Percentiles rank a stretch among this genome's conserved stretches.
Evolutionary conservation across 2,888 invertebrate genomes (phyloP).

Genomic region (Drosophila monieri): DNA sequence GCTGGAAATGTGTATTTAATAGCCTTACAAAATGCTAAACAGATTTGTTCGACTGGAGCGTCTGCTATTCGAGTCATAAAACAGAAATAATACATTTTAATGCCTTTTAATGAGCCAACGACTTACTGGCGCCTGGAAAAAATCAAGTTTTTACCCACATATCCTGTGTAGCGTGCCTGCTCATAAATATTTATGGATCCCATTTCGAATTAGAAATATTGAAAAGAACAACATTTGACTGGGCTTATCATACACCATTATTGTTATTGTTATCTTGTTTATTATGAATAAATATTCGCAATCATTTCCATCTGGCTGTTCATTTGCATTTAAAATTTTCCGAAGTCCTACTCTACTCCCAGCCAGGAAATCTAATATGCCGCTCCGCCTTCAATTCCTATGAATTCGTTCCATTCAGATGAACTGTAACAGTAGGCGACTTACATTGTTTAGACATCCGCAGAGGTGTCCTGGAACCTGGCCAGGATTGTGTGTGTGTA

Average conservation of each 20-base stretch:
- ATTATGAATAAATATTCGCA: slow-evolving; percentile 48
- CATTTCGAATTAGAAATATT: slow-evolving; percentile 28
- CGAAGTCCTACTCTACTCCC: not conserved
- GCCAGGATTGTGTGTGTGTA: not conserved
- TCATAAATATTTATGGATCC: slow-evolving; percentile 63
- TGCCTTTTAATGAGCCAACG: slow-evolving; percentile 45
- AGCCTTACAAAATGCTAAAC: slow-evolving; percentile 15
- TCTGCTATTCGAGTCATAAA: slow-evolving; percentile 13
- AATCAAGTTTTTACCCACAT: slow-evolving; percentile 22
- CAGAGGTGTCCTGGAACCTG: slow-evolving; percentile 20
- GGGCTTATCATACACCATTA: slow-evolving; percentile 59
- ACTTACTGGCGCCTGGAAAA: slow-evolving; percentile 43
- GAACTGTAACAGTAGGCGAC: slow-evolving; percentile 54
- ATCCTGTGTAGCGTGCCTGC: slow-evolving; percentile 10
- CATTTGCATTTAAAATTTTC: slow-evolving; percentile 66
- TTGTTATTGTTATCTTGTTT: slow-evolving; percentile 65
- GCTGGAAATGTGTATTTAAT: slow-evolving; percentile 12
- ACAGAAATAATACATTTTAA: slow-evolving; percentile 25
- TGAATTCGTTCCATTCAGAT: slow-evolving; percentile 50
- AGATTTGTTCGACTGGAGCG: slow-evolving; percentile 12
- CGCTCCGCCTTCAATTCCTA: slow-evolving; percentile 31
- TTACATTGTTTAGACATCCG: slow-evolving; percentile 39
- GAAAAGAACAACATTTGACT: slow-evolving; percentile 38
- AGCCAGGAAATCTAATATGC: slow-evolving; percentile 27
- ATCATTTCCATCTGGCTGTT: slow-evolving; percentile 42